Percentiles rank a stretch among this genome's conserved stretches.
phyloP scores from a whole-genome alignment of 92 coral and sea anemone species.

The Parazoanthus darwini region DNA sequence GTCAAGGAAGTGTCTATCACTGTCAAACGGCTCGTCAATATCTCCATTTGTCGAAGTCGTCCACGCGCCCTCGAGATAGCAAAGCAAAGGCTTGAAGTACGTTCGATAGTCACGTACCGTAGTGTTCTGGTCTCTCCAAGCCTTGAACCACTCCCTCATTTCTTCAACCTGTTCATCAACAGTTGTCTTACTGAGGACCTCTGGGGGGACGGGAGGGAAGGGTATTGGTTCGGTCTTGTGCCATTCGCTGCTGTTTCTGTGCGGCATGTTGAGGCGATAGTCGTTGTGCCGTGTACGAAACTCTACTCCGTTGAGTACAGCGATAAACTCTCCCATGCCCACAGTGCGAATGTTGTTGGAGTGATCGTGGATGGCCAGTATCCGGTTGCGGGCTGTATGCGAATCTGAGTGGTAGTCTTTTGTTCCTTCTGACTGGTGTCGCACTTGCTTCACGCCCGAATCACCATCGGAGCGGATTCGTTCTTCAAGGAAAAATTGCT shows the following conservation, averaged over 20 bases:
- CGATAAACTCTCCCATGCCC: slow-evolving; percentile 78
- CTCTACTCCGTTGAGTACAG: slow-evolving; percentile 49
- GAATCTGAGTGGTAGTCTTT: slow-evolving; percentile 62
- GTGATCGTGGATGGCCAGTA: slow-evolving; percentile 77
- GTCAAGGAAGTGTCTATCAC: no score
- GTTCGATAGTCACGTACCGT: neutral
- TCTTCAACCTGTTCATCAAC: slow-evolving; percentile 27
- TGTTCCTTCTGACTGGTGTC: slow-evolving; percentile 62
- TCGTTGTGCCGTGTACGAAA: slow-evolving; percentile 55
- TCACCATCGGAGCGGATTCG: slow-evolving; percentile 76
- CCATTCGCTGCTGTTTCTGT: slow-evolving; percentile 22
- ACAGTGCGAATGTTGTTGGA: slow-evolving; percentile 74
- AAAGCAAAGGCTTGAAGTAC: neutral
- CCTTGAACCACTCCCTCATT: slow-evolving; percentile 46
- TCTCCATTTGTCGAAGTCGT: no score
- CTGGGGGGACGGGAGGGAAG: neutral
- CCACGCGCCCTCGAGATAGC: no score
- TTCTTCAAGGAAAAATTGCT: slow-evolving; percentile 78
- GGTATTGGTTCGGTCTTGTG: slow-evolving; percentile 30
- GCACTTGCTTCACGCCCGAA: slow-evolving; percentile 79
- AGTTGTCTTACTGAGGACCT: neutral
- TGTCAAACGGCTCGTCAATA: no score
- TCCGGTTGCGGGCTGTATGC: slow-evolving; percentile 53
- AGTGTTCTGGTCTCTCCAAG: neutral
- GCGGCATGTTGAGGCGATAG: slow-evolving; percentile 48